Conservation (phyloP, 2,113 vertebrate species). For the Oxyura jamaicensis region DNA sequence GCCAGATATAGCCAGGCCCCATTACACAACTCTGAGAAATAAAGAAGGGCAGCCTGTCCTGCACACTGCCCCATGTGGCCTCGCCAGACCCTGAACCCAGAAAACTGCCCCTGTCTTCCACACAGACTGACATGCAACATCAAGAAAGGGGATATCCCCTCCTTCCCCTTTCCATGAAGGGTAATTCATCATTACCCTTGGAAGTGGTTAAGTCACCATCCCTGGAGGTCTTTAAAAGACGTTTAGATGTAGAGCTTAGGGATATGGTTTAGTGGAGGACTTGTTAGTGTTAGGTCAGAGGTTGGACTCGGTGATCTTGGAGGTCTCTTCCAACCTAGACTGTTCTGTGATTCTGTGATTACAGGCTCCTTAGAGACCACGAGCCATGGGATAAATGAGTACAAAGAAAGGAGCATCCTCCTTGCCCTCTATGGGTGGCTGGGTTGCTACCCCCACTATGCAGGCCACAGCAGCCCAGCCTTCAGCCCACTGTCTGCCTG, state of each 20-base stretch:
- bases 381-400: background rate
- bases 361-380: background rate
- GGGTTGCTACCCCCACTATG: background rate
- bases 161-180: background rate
- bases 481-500: background rate
- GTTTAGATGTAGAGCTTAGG: too few species aligned
- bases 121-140: background rate
- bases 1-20: background rate
- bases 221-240: too few species aligned
- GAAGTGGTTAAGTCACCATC: too few species aligned
- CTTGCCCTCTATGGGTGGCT: background rate
- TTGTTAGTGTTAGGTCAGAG: too few species aligned
- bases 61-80: background rate
- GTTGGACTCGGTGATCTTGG: too few species aligned
- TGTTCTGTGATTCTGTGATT: too few species aligned
- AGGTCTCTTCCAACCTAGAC: too few species aligned
- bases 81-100: background rate
- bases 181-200: background rate
- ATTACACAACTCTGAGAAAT: background rate
- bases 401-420: background rate
- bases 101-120: background rate
- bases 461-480: background rate
- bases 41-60: background rate
- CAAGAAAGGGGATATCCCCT: background rate
- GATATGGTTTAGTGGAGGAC: too few species aligned